A percentile compares a stretch with the other conserved stretches of the same genome.
phyloP scores from a whole-genome alignment of 2,113 vertebrate genomes.

The Macaca mulatta region DNA sequence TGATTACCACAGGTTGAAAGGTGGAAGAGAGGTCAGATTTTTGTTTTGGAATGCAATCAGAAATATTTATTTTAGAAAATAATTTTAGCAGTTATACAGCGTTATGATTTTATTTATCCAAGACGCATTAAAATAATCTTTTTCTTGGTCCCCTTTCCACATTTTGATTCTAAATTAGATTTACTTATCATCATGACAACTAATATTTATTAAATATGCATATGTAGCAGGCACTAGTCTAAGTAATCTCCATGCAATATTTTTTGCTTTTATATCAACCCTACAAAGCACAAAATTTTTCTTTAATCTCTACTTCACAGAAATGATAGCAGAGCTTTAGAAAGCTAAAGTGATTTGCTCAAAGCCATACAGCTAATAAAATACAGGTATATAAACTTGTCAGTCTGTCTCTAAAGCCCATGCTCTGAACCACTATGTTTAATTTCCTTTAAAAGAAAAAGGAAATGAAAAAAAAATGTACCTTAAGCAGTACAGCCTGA shows the following conservation, averaged over 20 bases:
- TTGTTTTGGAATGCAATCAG: neutral
- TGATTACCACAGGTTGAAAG: neutral
- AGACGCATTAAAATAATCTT: neutral
- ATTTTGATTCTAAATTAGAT: neutral
- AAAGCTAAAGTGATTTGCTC: neutral
- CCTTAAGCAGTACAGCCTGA: neutral
- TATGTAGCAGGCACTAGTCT: neutral
- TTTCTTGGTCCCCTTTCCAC: neutral
- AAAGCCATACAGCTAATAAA: neutral
- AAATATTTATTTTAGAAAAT: neutral
- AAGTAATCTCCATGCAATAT: neutral
- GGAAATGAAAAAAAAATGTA: neutral
- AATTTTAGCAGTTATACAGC: neutral
- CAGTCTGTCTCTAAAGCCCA: neutral
- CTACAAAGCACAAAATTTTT: neutral
- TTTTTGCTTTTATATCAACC: neutral
- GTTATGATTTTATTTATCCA: neutral
- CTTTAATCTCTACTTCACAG: neutral
- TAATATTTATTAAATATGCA: neutral
- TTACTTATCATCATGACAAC: neutral
- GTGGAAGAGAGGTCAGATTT: neutral
- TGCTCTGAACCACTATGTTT: neutral
- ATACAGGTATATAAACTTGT: neutral
- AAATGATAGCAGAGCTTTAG: neutral
- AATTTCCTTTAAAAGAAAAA: neutral